Conservation (phyloP, 2,113 vertebrate species). For the Herpetotheres cachinnans region DNA sequence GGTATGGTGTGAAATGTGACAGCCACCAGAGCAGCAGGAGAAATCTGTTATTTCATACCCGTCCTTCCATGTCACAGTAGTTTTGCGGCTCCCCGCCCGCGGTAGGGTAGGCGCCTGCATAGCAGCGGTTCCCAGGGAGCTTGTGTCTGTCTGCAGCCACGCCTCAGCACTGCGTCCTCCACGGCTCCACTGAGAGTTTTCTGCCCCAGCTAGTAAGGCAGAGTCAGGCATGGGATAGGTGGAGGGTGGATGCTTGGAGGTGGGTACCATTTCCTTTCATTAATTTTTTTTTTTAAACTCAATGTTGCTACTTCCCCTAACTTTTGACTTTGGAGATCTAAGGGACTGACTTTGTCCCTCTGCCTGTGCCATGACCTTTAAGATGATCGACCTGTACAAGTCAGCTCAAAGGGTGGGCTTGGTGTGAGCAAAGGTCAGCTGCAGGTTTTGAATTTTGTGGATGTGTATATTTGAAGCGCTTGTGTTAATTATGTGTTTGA, state of each 20-base stretch:
- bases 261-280: neutral
- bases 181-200: rapidly evolving
- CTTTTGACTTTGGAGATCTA: neutral
- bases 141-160: neutral
- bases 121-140: neutral
- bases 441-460: neutral
- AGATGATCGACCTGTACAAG: neutral
- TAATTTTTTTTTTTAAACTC: neutral
- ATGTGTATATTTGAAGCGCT: neutral
- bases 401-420: neutral
- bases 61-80: neutral
- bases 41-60: slow-evolving; percentile 31
- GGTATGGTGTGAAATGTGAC: slow-evolving; percentile 60
- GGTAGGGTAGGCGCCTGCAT: neutral
- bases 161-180: neutral
- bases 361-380: neutral
- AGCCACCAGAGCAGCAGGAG: slow-evolving; percentile 58
- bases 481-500: neutral
- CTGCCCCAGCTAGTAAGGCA: neutral
- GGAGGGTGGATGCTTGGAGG: neutral
- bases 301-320: rapidly evolving
- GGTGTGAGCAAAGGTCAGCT: neutral
- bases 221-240: neutral
- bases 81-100: rapidly evolving
- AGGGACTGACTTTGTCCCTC: neutral